Evolutionary conservation across 2,797 vertebrate genomes (phyloP), one percentile per base, ranked within the genome.

Genomic region (Carapus acus): DNA sequence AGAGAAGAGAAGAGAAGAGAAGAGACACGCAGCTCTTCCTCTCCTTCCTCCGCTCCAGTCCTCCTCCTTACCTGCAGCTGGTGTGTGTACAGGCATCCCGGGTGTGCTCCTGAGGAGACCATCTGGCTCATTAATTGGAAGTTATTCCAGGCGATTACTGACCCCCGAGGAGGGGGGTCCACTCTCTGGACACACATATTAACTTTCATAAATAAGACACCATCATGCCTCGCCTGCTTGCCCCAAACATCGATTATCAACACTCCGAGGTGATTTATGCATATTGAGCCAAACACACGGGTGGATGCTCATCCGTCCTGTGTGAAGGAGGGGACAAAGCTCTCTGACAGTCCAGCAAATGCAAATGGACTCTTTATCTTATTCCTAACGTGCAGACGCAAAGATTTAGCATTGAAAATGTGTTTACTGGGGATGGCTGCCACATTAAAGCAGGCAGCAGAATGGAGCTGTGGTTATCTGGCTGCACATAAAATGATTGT

Each of bases 41-140:
- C 4, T 27, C 24, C 24, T 27, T 27, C 24, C 9, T 27, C 24
- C 24, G 9, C 5, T 9, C 9, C 24, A 27, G 24, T n/a, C n/a
- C n/a, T n/a, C n/a, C n/a, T n/a, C n/a, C n/a, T n/a, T n/a, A n/a
- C n/a, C n/a, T n/a, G n/a, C n/a, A n/a, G n/a, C n/a, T n/a, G n/a
- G n/a, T 27, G 24, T 27, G 24, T 27, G 24, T 27, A 9, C 24
- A 27, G 79, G 79, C 79, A 77, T 83, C 74, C 74, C 85, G 85
- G 81, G 85, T 85, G 85, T 83, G 83, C 67, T 74, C 77, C 70
- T 82, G 70, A 69, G 85, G 83, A 85, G 79, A 85, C 80, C 86
- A 85, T 86, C 83, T 88, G 86, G 79, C 73, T 83, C 80, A 82
- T 85, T 87, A 83, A 86, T 82, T 82, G 76, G 75, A 82, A 79